Evolutionary conservation across 2,113 vertebrate genomes (phyloP).

Genomic region (Silurus glanis): DNA sequence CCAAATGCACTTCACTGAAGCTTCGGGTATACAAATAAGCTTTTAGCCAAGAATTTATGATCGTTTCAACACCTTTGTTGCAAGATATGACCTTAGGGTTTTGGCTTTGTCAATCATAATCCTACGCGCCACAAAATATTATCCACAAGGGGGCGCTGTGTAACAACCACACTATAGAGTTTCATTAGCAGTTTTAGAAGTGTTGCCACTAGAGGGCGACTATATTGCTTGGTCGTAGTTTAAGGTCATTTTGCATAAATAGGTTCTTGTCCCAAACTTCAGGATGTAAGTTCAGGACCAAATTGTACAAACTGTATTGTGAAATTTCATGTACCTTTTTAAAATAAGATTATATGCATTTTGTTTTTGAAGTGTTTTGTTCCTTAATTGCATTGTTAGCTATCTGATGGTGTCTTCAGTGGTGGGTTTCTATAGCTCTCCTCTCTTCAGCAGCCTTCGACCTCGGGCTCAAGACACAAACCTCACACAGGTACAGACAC

Average conservation of each 20-base stretch:
- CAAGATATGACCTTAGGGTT: background rate
- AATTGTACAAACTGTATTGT: too few relatives aligned
- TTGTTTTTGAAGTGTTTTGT: background rate
- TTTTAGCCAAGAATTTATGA: background rate
- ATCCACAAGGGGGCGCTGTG: background rate
- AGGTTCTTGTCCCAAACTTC: background rate
- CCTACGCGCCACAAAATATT: background rate
- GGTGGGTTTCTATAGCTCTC: constrained; percentile 93
- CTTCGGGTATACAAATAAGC: background rate
- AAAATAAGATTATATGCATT: background rate
- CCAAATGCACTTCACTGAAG: background rate
- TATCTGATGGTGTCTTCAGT: constrained; percentile 95
- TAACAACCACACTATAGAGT: background rate
- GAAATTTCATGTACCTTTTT: background rate
- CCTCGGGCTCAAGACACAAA: constrained; percentile 85
- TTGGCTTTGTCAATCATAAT: background rate
- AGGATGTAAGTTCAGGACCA: too few relatives aligned
- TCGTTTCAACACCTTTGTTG: background rate
- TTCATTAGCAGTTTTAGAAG: background rate
- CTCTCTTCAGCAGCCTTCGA: constrained; percentile 83
- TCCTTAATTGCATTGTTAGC: constrained; percentile 71
- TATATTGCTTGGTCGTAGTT: background rate
- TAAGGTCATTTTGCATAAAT: background rate
- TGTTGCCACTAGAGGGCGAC: background rate
- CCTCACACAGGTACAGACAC: constrained; percentile 83